A percentile compares a stretch with the other conserved stretches of the same genome.
Evolutionary conservation across 2,797 vertebrate genomes (phyloP).

Genomic region (Hafferia zeledoni): DNA sequence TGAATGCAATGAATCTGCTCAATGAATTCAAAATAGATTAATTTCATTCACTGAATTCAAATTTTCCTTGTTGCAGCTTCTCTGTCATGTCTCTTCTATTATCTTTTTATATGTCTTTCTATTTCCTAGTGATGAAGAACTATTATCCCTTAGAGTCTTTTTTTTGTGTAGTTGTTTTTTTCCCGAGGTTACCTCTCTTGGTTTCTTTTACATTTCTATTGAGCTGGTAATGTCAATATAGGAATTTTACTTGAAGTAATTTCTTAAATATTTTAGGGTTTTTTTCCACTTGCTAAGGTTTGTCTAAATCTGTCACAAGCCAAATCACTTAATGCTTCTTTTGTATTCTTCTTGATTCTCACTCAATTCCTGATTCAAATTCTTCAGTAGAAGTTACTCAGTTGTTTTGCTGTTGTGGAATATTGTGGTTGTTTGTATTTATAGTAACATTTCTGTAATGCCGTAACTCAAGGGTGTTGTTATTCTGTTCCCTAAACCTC

Average conservation of each 20-base stretch:
- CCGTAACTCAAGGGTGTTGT: background rate
- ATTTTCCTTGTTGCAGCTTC: background rate
- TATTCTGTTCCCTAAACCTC: background rate
- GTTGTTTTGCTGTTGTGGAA: background rate
- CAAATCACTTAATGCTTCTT: background rate
- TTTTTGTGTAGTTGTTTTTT: background rate
- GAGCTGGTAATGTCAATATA: background rate
- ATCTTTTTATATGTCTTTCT: background rate
- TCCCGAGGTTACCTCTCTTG: background rate
- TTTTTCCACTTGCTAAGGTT: background rate
- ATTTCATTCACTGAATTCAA: background rate
- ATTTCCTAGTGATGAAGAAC: background rate
- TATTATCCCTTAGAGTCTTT: accelerated
- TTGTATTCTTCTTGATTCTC: background rate
- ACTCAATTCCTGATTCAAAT: background rate
- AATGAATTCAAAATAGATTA: background rate
- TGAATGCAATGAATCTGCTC: background rate
- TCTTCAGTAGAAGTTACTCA: background rate
- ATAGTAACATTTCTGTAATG: background rate
- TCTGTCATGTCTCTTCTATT: background rate
- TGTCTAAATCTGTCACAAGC: background rate
- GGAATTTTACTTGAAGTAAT: background rate
- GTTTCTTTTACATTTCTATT: background rate
- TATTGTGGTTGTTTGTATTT: background rate
- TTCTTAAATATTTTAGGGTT: background rate